A percentile compares a stretch with the other conserved stretches of the same genome.
Conservation (phyloP, 2,888 invertebrate genomes). For the Metalampra italica region DNA sequence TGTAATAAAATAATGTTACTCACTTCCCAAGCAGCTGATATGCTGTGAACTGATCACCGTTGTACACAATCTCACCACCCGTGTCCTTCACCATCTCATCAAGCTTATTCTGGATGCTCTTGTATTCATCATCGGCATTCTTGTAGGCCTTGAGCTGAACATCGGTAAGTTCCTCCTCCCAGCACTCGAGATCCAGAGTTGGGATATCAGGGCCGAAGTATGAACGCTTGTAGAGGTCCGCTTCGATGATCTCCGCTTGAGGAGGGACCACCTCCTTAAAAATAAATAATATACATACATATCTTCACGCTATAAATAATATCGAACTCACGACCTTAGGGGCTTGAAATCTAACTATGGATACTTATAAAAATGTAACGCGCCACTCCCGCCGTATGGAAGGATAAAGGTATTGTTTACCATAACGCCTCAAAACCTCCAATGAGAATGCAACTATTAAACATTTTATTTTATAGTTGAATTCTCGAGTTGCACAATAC, state of each 20-base stretch:
- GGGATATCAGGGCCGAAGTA: slow-evolving; percentile 75
- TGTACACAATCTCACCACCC: slow-evolving; percentile 81
- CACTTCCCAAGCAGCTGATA: slow-evolving; percentile 80
- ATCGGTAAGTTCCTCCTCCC: slow-evolving; percentile 84
- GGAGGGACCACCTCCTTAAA: slow-evolving; percentile 48
- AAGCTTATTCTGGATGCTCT: slow-evolving; percentile 80
- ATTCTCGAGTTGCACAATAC: too few relatives aligned
- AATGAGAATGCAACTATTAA: too few relatives aligned
- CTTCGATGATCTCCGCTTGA: slow-evolving; percentile 70
- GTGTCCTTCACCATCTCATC: slow-evolving; percentile 78
- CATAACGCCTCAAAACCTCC: too few relatives aligned
- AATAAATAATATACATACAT: too few relatives aligned
- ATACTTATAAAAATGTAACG: too few relatives aligned
- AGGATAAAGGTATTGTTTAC: too few relatives aligned
- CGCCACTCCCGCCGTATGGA: too few relatives aligned
- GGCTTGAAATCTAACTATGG: too few relatives aligned
- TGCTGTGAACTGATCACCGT: slow-evolving; percentile 82
- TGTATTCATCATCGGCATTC: slow-evolving; percentile 82
- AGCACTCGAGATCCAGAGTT: slow-evolving; percentile 83
- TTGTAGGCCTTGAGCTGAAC: slow-evolving; percentile 81
- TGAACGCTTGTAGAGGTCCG: slow-evolving; percentile 65
- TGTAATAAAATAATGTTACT: slow-evolving; percentile 26
- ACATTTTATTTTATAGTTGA: too few relatives aligned
- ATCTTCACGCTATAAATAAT: too few relatives aligned
- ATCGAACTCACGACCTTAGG: too few relatives aligned